phyloP scores from a whole-genome alignment of 2,797 vertebrate species.

The Cuniculus paca region DNA sequence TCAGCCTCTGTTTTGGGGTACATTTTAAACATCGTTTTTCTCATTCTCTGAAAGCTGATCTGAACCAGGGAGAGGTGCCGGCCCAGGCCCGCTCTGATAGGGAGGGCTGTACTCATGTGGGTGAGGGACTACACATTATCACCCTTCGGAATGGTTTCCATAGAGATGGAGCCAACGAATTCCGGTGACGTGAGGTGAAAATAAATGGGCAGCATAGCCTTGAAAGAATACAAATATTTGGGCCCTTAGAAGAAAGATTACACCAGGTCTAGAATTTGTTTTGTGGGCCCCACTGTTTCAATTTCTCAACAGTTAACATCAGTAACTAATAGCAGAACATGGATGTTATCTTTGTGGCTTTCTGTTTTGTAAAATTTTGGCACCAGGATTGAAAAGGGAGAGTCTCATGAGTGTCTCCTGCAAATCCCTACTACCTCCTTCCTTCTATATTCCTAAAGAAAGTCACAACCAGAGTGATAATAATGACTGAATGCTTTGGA shows the following conservation, averaged over 20 bases:
- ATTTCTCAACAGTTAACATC: background rate
- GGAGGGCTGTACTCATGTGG: slow-evolving; percentile 64
- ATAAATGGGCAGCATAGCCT: slow-evolving; percentile 71
- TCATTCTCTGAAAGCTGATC: slow-evolving; percentile 58
- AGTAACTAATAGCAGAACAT: background rate
- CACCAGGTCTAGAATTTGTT: slow-evolving; percentile 66
- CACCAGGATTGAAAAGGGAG: slow-evolving; percentile 9
- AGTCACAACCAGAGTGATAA: slow-evolving; percentile 1
- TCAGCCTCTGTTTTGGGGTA: background rate
- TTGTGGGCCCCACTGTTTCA: background rate
- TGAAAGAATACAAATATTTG: slow-evolving; percentile 76
- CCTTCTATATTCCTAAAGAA: slow-evolving; percentile 18
- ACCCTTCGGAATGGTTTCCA: slow-evolving; percentile 77
- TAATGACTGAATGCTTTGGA: slow-evolving; percentile 42
- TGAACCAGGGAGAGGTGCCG: background rate
- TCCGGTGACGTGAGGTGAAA: slow-evolving; percentile 80
- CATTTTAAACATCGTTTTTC: slow-evolving; percentile 57
- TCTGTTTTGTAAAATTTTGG: slow-evolving; percentile 48
- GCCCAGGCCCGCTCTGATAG: background rate
- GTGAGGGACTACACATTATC: slow-evolving; percentile 70
- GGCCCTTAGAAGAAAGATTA: slow-evolving; percentile 63
- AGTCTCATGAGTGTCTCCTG: slow-evolving; percentile 19
- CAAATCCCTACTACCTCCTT: background rate
- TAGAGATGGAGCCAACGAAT: slow-evolving; percentile 79
- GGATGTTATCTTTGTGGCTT: slow-evolving; percentile 23